These are phyloP conservation scores for Megaptera novaeangliae DNA, from an alignment of 2,113 vertebrate genomes.

Conservation along the genomic window DNA sequence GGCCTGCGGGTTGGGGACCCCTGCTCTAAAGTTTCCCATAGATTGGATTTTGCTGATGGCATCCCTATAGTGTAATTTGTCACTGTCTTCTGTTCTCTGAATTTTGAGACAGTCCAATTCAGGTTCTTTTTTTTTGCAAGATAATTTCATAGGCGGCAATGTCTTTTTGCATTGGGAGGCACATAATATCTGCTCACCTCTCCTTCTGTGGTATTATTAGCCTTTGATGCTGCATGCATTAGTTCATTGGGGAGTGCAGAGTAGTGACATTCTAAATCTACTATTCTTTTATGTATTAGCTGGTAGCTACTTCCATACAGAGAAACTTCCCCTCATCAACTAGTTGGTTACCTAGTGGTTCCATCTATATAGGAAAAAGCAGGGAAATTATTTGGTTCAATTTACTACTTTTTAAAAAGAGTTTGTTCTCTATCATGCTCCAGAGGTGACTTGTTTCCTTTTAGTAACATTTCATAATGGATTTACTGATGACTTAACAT, in stretches of 20 bases:
- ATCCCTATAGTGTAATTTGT: not conserved
- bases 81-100: not conserved
- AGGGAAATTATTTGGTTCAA: not conserved
- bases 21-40: not conserved
- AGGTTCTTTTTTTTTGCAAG: not conserved
- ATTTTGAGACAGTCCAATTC: not conserved
- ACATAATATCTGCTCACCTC: not conserved
- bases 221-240: not conserved
- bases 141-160: not conserved
- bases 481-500: not conserved
- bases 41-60: not conserved
- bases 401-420: not conserved
- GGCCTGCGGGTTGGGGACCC: too few relatives aligned
- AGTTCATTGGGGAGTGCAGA: not conserved
- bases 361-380: not conserved
- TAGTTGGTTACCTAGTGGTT: not conserved
- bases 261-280: not conserved
- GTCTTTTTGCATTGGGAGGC: not conserved
- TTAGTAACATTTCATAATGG: not conserved
- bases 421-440: not conserved
- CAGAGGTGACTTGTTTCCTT: not conserved
- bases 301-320: not conserved
- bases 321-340: not conserved
- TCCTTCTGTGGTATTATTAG: not conserved
- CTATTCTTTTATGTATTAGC: not conserved